A percentile compares a stretch with the other conserved stretches of the same genome.
Conservation (phyloP, 2,113 vertebrate genomes). For the Protomyctophum bolini region DNA sequence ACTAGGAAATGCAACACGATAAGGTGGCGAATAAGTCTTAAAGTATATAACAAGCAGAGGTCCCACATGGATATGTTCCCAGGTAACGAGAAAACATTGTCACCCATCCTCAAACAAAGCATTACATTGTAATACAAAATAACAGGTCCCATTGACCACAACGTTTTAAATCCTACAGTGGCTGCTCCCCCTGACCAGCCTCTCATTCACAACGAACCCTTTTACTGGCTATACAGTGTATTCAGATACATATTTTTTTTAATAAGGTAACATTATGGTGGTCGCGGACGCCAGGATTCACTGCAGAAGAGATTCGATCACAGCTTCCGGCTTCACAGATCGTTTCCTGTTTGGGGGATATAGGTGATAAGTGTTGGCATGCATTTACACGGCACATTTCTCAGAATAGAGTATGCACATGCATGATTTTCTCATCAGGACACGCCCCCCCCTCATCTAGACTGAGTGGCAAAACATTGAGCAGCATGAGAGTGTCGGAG, state of each 20-base stretch:
- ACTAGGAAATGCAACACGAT: too few relatives aligned
- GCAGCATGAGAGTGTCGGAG: too few relatives aligned
- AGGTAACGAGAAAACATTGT: slow-evolving; percentile 19
- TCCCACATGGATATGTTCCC: slow-evolving; percentile 14
- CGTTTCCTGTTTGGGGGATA: slow-evolving; percentile 89
- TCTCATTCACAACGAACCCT: slow-evolving; percentile 41
- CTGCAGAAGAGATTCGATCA: slow-evolving; percentile 93
- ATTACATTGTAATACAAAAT: slow-evolving; percentile 17
- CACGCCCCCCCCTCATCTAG: too few relatives aligned
- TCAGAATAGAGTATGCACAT: too few relatives aligned
- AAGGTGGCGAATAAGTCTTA: too few relatives aligned
- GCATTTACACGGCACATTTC: slow-evolving; percentile 33
- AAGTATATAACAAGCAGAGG: background rate
- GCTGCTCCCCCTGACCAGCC: slow-evolving; percentile 8
- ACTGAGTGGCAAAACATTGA: too few relatives aligned
- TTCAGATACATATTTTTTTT: slow-evolving; percentile 26
- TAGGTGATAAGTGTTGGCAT: slow-evolving; percentile 22
- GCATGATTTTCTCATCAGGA: too few relatives aligned
- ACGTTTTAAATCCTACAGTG: slow-evolving; percentile 15
- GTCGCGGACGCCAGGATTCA: slow-evolving; percentile 65
- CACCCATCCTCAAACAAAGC: slow-evolving; percentile 10
- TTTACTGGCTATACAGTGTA: slow-evolving; percentile 48
- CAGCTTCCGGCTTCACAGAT: slow-evolving; percentile 89
- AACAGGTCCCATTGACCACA: slow-evolving; percentile 23
- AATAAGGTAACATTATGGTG: slow-evolving; percentile 14